Percentiles rank a stretch among this genome's conserved stretches.
These are phyloP conservation scores for Heliocidaris tuberculata DNA, from an alignment of 35 echinoderm and acorn worm genomes.

Conservation along the genomic window DNA sequence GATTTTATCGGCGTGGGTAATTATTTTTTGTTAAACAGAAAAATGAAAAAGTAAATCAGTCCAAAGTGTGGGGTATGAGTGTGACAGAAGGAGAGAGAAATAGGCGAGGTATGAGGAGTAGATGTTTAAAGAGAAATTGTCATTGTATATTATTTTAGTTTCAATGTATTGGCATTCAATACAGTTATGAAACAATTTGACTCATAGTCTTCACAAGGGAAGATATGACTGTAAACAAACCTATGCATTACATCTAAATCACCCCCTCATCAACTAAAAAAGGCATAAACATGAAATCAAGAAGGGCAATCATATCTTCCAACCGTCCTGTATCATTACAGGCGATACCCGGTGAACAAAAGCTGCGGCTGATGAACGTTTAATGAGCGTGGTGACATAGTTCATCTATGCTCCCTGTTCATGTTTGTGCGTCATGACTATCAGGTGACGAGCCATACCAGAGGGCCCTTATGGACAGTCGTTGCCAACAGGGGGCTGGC, in stretches of 20 bases:
- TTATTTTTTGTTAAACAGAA: no score
- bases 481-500: not conserved
- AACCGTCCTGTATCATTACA: not conserved
- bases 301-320: not conserved
- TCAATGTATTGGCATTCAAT: not conserved
- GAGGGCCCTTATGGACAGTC: not conserved
- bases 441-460: not conserved
- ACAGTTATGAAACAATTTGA: not conserved
- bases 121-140: not conserved
- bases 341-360: not conserved
- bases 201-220: not conserved
- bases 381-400: not conserved
- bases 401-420: not conserved
- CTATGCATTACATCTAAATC: conserved; percentile 10
- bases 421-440: conserved; percentile 1
- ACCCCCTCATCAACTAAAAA: not conserved
- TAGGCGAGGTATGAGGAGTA: no score
- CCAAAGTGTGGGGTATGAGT: no score
- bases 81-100: no score
- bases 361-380: not conserved
- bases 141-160: no score
- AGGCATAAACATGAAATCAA: not conserved
- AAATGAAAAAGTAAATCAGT: no score
- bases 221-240: conserved; percentile 9
- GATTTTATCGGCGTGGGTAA: no score